Base-by-base conservation (phyloP, 2,113 vertebrate genomes). In the Thalassoma bifasciatum region DNA sequence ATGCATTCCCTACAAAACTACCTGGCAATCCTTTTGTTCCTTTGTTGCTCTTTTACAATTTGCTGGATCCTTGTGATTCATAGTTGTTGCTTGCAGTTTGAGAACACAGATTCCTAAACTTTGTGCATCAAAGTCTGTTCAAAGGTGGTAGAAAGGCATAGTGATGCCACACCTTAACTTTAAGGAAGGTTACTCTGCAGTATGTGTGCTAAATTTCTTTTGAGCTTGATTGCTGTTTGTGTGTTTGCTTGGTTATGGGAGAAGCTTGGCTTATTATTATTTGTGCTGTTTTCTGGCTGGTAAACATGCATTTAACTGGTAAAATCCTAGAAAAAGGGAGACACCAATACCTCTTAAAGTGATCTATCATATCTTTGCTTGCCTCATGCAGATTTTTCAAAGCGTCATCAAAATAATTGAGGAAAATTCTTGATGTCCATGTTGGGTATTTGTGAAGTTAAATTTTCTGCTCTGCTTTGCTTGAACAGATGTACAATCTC, bases 21-120 rank as follows among this genome's bases (percentile, higher is more conserved):
- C 58, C 16, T 52, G 22, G 0, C 16, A 6, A 36, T 50, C 46
- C 52, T 10, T 60, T 56, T 52, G 9, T 34, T 37, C 59, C 16
- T 21, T 4, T 12, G 8, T 62, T 52, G 24, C 17, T 72, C 21
- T 11, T 34, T 17, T 10, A 68, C 30, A 42, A 30, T 9, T n/a
- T 10, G 44, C 50, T 47, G n/a, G n/a, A 37, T 65, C 54, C 30
- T 42, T 53, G 22, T 77, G 21, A 59, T 57, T 67, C 6, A 21
- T 10, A 10, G 17, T 10, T 40, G 58, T 70, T 74, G 53, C 61
- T 49, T 44, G 50, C 77, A 75, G 37, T 58, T 59, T 36, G 38
- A 66, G 37, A 24, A 34, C 57, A 71, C 22, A 26, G 38, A 77
- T 65, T 54, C 5, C 22, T 40, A 49, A 59, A 65, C 23, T 58